Percentiles rank a stretch among this genome's conserved stretches.
These are phyloP conservation scores for Lithophane ornitopus DNA, from an alignment of 2,888 invertebrate species.

Conservation along the genomic window DNA sequence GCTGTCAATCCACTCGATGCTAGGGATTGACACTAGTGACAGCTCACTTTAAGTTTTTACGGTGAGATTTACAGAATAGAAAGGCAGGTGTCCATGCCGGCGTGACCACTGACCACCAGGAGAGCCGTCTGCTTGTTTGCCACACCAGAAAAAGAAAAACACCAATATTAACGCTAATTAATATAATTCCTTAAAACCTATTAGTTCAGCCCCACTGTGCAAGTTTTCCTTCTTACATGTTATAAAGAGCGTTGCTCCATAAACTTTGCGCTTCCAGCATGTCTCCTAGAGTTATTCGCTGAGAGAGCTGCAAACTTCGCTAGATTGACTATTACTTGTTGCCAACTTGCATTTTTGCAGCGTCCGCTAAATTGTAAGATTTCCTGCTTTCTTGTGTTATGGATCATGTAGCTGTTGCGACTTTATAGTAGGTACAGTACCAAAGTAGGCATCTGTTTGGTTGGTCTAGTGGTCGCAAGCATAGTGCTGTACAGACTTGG, in stretches of 20 bases:
- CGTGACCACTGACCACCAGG: background rate
- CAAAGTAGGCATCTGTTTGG: background rate
- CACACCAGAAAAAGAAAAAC: background rate
- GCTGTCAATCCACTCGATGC: background rate
- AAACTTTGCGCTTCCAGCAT: conserved; percentile 10
- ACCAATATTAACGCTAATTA: background rate
- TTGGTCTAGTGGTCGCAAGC: no score
- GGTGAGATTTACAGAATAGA: background rate
- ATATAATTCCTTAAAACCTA: background rate
- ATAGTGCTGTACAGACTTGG: background rate
- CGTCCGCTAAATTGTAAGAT: conserved; percentile 15
- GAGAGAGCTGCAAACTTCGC: conserved; percentile 42
- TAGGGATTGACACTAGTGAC: background rate
- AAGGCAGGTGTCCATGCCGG: background rate
- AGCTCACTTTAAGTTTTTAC: no score
- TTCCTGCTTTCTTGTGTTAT: background rate
- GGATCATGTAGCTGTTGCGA: background rate
- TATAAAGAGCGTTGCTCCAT: background rate
- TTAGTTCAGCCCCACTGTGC: background rate
- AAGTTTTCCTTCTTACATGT: background rate
- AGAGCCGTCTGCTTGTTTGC: background rate
- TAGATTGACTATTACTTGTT: conserved; percentile 40
- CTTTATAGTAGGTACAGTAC: background rate
- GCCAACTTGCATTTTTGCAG: conserved; percentile 20
- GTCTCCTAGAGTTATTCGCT: conserved; percentile 32